phyloP scores from a whole-genome alignment of 2,113 vertebrate genomes.

The Syrrhaptes paradoxus region DNA sequence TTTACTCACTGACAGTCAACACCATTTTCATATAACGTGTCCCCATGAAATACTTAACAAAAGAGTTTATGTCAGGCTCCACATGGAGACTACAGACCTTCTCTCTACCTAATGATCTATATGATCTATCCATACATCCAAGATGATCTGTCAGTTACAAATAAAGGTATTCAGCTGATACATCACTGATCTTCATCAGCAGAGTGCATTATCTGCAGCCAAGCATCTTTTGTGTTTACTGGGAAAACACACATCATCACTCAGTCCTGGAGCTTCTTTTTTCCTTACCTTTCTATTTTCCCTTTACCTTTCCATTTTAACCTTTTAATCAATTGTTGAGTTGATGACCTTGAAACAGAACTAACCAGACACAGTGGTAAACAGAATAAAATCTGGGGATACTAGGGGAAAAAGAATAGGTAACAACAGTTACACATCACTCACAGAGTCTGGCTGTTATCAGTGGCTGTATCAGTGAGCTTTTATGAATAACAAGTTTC shows the following conservation, averaged over 20 bases:
- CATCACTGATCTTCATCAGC: slow-evolving; percentile 32
- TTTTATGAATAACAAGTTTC: neutral
- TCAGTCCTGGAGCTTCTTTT: neutral
- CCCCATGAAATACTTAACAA: neutral
- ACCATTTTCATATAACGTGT: neutral
- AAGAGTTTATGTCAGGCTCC: neutral
- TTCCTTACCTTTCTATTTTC: neutral
- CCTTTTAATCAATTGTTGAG: slow-evolving; percentile 23
- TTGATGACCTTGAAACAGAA: slow-evolving; percentile 14
- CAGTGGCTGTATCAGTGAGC: neutral
- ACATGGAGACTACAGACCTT: neutral
- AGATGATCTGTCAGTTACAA: neutral
- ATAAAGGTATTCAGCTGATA: neutral
- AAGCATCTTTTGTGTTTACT: neutral
- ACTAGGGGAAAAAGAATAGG: neutral
- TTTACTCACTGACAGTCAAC: neutral
- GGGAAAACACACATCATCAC: neutral
- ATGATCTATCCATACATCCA: neutral
- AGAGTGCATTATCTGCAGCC: neutral
- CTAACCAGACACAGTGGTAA: neutral
- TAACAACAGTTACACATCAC: neutral
- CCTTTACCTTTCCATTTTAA: neutral
- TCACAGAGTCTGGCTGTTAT: neutral
- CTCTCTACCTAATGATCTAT: neutral
- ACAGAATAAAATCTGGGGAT: neutral